A percentile compares a stretch with the other conserved stretches of the same genome.
Conservation (phyloP, 2,888 invertebrate genomes). For the Gortyna flavago region DNA sequence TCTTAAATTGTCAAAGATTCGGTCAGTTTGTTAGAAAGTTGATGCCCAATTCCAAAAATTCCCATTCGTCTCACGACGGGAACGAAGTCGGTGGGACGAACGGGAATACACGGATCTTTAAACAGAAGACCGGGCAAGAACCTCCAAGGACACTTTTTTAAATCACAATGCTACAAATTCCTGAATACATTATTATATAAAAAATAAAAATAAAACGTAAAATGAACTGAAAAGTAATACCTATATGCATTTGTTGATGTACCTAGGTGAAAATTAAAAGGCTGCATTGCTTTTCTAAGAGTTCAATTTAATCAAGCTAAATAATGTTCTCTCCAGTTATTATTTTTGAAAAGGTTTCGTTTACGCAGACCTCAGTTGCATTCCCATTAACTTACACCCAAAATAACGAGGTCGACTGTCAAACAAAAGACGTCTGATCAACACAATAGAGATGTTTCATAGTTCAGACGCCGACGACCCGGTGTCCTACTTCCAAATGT, state of each 20-base stretch:
- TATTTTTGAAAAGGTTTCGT: not conserved
- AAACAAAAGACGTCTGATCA: slow-evolving; percentile 42
- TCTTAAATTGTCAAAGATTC: no score
- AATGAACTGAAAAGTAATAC: not conserved
- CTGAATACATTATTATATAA: not conserved
- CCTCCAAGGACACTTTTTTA: not conserved
- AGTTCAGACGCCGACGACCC: slow-evolving; percentile 37
- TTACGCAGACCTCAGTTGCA: not conserved
- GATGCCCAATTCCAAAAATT: no score
- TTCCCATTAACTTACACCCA: not conserved
- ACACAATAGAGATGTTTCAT: slow-evolving; percentile 37
- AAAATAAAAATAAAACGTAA: not conserved
- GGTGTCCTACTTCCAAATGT: slow-evolving; percentile 60
- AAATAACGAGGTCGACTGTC: not conserved
- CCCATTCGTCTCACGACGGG: no score
- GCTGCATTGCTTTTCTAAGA: not conserved
- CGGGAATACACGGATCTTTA: no score
- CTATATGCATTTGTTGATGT: not conserved
- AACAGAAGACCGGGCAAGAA: no score
- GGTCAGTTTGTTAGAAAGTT: no score
- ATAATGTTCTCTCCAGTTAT: not conserved
- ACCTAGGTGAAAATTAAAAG: not conserved
- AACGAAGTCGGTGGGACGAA: no score
- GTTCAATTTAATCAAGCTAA: not conserved
- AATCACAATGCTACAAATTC: not conserved